These are phyloP conservation scores for Zaprionus capensis DNA, from an alignment of 1,140 invertebrate species.

Conservation along the genomic window DNA sequence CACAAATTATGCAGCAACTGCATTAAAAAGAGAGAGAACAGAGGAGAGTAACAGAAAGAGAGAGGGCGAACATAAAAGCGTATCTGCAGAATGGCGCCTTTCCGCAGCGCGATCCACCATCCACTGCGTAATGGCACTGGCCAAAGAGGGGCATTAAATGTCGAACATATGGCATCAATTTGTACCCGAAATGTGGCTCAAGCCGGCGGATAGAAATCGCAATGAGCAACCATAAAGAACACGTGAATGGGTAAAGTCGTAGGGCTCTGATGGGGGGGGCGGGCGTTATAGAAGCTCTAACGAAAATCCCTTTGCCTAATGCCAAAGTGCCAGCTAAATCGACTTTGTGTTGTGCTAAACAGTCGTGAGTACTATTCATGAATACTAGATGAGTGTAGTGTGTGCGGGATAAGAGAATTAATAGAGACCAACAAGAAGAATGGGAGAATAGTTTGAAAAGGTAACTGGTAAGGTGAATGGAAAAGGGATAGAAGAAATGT, in stretches of 20 bases:
- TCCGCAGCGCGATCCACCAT: neutral
- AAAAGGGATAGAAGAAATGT: neutral
- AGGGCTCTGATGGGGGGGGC: neutral
- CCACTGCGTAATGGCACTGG: constrained; percentile 6
- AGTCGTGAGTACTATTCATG: constrained; percentile 8
- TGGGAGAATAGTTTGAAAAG: neutral
- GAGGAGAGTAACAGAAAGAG: constrained; percentile 6
- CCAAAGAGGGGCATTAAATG: constrained; percentile 59
- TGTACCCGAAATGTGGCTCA: constrained; percentile 60
- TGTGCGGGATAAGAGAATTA: neutral
- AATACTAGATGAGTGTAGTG: neutral
- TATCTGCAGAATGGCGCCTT: neutral
- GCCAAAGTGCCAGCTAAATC: constrained; percentile 3
- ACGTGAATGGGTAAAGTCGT: constrained; percentile 10
- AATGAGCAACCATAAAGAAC: constrained; percentile 40
- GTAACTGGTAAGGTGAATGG: neutral
- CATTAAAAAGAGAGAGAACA: constrained; percentile 63
- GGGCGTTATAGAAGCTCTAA: neutral
- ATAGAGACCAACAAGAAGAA: neutral
- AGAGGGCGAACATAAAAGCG: constrained; percentile 19
- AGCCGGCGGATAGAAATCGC: constrained; percentile 20
- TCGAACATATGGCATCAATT: constrained; percentile 77
- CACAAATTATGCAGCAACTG: constrained; percentile 77
- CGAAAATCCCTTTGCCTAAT: constrained; percentile 14
- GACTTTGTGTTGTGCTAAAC: constrained; percentile 20